Evolutionary conservation across 1,140 invertebrate genomes (phyloP).

Genomic region (Chironomus striatipennis): DNA sequence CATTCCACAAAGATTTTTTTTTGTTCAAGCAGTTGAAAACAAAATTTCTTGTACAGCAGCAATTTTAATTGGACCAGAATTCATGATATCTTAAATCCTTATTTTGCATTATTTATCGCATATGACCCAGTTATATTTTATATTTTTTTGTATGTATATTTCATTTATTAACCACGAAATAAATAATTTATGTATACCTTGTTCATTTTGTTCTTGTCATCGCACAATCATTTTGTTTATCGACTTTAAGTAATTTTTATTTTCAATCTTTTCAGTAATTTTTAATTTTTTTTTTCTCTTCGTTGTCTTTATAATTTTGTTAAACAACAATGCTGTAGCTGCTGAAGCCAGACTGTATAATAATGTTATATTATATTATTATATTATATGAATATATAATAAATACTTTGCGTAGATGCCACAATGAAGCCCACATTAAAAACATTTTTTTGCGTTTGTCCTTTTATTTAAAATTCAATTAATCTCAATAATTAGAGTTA

Average conservation of each 20-base stretch:
- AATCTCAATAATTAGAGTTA: constrained; percentile 14
- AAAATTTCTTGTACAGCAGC: constrained; percentile 10
- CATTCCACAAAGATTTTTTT: too few species aligned
- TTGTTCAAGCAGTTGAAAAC: not conserved
- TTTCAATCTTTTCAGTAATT: not conserved
- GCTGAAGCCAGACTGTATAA: too few species aligned
- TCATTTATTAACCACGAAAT: not conserved
- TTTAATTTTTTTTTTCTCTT: not conserved
- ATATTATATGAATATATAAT: not conserved
- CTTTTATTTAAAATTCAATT: constrained; percentile 15
- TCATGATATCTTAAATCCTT: constrained; percentile 13
- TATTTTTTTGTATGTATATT: too few species aligned
- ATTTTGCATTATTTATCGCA: constrained; percentile 6
- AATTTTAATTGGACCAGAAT: not conserved
- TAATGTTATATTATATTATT: too few species aligned
- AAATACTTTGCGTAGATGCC: not conserved
- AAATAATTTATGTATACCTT: constrained; percentile 13
- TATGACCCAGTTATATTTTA: constrained; percentile 2
- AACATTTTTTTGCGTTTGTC: not conserved
- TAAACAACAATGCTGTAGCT: not conserved
- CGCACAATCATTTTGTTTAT: constrained; percentile 13
- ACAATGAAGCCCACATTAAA: not conserved
- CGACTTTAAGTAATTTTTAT: constrained; percentile 2
- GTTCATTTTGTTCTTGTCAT: constrained; percentile 2
- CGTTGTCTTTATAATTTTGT: not conserved